phyloP scores from a whole-genome alignment of 2,113 vertebrate genomes.

The Gallinago media region DNA sequence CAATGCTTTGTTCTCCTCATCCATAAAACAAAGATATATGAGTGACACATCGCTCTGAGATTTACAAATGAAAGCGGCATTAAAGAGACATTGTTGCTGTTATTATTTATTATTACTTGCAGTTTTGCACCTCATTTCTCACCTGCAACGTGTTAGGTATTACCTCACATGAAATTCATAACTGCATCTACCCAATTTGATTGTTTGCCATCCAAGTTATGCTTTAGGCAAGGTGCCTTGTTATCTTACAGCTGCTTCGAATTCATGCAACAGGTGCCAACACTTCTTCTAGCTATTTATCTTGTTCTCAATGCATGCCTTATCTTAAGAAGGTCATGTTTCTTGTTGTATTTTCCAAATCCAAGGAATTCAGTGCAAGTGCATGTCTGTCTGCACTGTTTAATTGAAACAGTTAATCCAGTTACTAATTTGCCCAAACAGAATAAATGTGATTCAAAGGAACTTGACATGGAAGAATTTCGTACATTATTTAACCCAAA shows the following conservation, averaged over 20 bases:
- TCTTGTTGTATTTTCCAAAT: not conserved
- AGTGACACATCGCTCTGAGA: not conserved
- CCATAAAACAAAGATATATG: not conserved
- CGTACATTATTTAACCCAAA: not conserved
- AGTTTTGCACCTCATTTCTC: not conserved
- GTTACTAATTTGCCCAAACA: not conserved
- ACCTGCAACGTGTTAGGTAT: not conserved
- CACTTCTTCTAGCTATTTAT: not conserved
- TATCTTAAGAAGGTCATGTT: not conserved
- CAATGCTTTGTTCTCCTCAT: not conserved
- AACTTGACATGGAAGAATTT: slow-evolving; percentile 19
- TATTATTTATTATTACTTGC: not conserved
- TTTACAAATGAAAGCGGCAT: not conserved
- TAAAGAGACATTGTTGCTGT: not conserved
- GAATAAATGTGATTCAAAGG: slow-evolving; percentile 25
- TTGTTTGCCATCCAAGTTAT: not conserved
- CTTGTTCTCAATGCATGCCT: not conserved
- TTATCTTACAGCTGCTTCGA: not conserved
- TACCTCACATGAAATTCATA: not conserved
- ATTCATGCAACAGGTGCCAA: not conserved
- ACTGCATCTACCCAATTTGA: not conserved
- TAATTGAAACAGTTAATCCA: not conserved
- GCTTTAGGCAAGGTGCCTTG: not conserved
- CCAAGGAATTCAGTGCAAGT: not conserved
- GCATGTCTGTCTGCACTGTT: not conserved